A percentile compares a stretch with the other conserved stretches of the same genome.
These are phyloP conservation scores for Eristalis pertinax DNA, from an alignment of 2,888 invertebrate species.

Conservation along the genomic window DNA sequence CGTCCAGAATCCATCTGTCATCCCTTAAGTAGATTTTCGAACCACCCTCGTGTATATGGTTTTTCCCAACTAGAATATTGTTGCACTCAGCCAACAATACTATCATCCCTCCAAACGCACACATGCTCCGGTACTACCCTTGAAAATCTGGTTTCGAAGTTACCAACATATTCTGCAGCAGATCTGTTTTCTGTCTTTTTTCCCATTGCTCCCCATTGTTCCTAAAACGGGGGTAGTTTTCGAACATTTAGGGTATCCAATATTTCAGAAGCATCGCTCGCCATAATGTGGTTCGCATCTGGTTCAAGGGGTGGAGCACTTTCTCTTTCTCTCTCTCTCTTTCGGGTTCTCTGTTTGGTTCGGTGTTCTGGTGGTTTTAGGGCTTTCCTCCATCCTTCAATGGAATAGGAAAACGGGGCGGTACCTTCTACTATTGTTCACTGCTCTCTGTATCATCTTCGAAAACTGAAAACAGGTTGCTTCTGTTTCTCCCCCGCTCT, in stretches of 20 bases:
- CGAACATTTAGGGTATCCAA: slow-evolving; percentile 70
- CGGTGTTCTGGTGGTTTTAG: neutral
- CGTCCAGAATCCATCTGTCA: slow-evolving; percentile 80
- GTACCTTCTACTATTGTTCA: slow-evolving; percentile 57
- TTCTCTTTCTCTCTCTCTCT: slow-evolving; percentile 2
- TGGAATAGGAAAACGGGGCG: slow-evolving; percentile 45
- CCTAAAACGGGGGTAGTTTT: slow-evolving; percentile 53
- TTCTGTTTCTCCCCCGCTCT: slow-evolving; percentile 50
- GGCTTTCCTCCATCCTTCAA: slow-evolving; percentile 39
- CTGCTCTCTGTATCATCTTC: slow-evolving; percentile 64
- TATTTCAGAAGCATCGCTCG: slow-evolving; percentile 53
- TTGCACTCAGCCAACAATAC: slow-evolving; percentile 79
- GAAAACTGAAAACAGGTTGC: slow-evolving; percentile 69
- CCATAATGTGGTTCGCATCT: slow-evolving; percentile 62
- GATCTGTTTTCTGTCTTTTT: slow-evolving; percentile 74
- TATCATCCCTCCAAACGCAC: slow-evolving; percentile 63
- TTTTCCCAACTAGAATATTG: slow-evolving; percentile 76
- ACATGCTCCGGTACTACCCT: slow-evolving; percentile 75
- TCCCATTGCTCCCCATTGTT: slow-evolving; percentile 54
- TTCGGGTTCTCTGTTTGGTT: neutral
- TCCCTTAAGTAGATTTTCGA: slow-evolving; percentile 80
- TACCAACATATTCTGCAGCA: slow-evolving; percentile 81
- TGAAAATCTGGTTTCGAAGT: slow-evolving; percentile 80
- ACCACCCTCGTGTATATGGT: slow-evolving; percentile 63
- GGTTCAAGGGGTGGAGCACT: slow-evolving; percentile 63